Evolutionary conservation across 2,797 vertebrate genomes (phyloP), one percentile per base, ranked within the genome.

Genomic region (Gastrophryne carolinensis): DNA sequence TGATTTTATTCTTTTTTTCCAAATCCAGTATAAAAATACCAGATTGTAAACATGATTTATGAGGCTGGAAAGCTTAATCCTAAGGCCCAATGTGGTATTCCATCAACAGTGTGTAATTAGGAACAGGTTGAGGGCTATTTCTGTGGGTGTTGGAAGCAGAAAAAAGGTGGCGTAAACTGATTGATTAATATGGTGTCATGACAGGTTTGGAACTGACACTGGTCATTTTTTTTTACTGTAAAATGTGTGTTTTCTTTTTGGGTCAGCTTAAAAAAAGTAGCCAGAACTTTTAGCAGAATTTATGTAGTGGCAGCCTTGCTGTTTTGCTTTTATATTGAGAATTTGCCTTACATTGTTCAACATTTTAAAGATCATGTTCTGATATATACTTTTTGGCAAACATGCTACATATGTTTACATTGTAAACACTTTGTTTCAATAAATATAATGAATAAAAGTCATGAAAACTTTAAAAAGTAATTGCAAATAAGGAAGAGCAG

Each of bases 81-180:
- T 10, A 13, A 34, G 29, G 47, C 57, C 35, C 11, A 61, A 41
- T 44, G 73, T 34, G 72, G 57, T 62, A 27, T 50, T 68, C 65
- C 49, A 63, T 70, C 49, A 63, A 64, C 66, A n/a, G 24, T 21
- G 49, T 49, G 37, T 63, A 70, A 76, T 76, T 76, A 76, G n/a
- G 50, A 76, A 70, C 66, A 76, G 57, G 37, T 37, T 35, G 60
- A 70, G 47, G 56, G 54, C 30, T 47, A 53, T 70, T 63, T 44
- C 57, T 62, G 47, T 49, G 32, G 60, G 69, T 35, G 41, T 47
- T 47, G 21, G 44, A 3, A 19, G 44, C 17, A 47, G 26, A 67
- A 58, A 60, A 56, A 61, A 17, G 53, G 44, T 58, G 67, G 67
- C 4, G 21, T 50, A 35, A 60, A 75, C 12, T 52, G 73, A 47